These are phyloP conservation scores for Hephaestus fuliginosus DNA, from an alignment of 2,797 vertebrate species.

Conservation along the genomic window DNA sequence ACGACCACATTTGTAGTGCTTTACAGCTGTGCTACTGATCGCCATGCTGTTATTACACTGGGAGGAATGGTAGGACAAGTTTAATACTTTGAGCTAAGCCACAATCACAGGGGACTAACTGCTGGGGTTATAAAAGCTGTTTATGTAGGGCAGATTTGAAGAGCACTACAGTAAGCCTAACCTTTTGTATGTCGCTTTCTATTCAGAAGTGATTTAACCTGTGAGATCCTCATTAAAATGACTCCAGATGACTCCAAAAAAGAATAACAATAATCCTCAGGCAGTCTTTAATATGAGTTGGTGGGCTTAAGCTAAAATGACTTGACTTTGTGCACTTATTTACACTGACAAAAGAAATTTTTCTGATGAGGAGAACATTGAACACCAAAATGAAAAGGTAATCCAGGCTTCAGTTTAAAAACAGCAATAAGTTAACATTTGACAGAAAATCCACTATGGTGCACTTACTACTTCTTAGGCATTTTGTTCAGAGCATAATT, in stretches of 20 bases:
- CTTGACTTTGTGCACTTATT: conserved; percentile 73
- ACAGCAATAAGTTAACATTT: conserved; percentile 79
- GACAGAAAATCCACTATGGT: conserved; percentile 63
- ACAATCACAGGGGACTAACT: conserved; percentile 83
- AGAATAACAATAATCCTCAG: conserved; percentile 76
- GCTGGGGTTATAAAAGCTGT: conserved; percentile 83
- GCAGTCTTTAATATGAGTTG: conserved; percentile 77
- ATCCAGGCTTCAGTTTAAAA: conserved; percentile 74
- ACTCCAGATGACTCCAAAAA: conserved; percentile 65
- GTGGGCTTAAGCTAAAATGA: conserved; percentile 74
- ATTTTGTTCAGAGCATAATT: conserved; percentile 58
- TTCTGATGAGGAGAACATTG: conserved; percentile 67
- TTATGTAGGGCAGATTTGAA: conserved; percentile 83
- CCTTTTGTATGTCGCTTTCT: conserved; percentile 83
- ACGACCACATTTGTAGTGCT: conserved; percentile 58
- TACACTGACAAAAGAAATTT: conserved; percentile 63
- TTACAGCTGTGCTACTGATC: conserved; percentile 65
- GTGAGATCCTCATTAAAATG: conserved; percentile 79
- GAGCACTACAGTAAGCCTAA: conserved; percentile 78
- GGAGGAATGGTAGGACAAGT: conserved; percentile 76
- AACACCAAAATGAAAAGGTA: conserved; percentile 75
- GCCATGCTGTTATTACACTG: conserved; percentile 73
- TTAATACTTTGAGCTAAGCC: conserved; percentile 84
- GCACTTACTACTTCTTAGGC: conserved; percentile 64
- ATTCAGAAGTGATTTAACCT: conserved; percentile 81